Evolutionary conservation across 2,888 invertebrate species (phyloP).

Genomic region (Leptodirus hochenwartii): DNA sequence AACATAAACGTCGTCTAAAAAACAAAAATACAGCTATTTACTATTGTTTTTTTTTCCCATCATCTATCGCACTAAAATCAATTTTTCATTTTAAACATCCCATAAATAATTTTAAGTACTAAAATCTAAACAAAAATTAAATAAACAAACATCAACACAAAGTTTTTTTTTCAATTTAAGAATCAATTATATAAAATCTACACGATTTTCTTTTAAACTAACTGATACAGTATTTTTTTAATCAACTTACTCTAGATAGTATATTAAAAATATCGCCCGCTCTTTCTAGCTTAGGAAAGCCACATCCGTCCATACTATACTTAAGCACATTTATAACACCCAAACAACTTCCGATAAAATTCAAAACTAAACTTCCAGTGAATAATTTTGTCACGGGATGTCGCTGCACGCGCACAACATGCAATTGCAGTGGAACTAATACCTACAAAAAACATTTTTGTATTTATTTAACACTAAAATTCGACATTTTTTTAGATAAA

Average conservation of each 20-base stretch:
- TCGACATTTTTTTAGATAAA: too few relatives aligned
- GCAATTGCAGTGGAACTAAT: slow-evolving; percentile 75
- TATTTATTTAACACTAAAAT: too few relatives aligned
- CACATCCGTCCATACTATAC: slow-evolving; percentile 81
- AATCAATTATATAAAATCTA: slow-evolving; percentile 1
- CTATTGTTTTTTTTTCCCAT: not conserved
- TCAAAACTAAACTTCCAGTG: slow-evolving; percentile 69
- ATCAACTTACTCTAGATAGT: slow-evolving; percentile 62
- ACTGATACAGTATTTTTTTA: not conserved
- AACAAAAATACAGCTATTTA: slow-evolving; percentile 10
- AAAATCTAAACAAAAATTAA: slow-evolving; percentile 3
- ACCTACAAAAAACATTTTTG: too few relatives aligned
- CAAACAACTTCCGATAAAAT: slow-evolving; percentile 69
- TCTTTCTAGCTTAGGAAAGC: slow-evolving; percentile 62
- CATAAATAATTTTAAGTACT: not conserved
- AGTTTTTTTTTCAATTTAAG: not conserved
- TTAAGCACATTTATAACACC: slow-evolving; percentile 78
- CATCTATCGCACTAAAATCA: slow-evolving; percentile 1
- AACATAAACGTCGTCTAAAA: slow-evolving; percentile 85
- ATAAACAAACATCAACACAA: slow-evolving; percentile 4
- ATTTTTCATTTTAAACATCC: not conserved
- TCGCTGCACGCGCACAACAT: slow-evolving; percentile 73
- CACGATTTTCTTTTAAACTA: slow-evolving; percentile 1
- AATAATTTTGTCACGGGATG: slow-evolving; percentile 85
- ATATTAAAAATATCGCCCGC: slow-evolving; percentile 87